Percentiles rank a stretch among this genome's conserved stretches.
Conservation (phyloP, 1,140 invertebrate genomes). For the Mycetomoellerius zeteki region DNA sequence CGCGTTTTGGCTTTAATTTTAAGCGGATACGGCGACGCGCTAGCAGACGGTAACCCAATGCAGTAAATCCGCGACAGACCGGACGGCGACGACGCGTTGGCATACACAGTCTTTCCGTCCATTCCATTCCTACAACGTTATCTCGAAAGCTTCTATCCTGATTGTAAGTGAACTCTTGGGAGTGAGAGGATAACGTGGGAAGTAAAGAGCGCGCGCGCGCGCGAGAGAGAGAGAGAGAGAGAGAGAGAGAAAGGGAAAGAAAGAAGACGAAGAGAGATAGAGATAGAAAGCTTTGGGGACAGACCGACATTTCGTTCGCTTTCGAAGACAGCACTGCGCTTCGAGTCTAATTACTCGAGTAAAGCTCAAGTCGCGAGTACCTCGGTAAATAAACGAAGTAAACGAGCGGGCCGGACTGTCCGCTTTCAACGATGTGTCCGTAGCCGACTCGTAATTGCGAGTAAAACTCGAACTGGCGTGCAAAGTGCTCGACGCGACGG, state of each 20-base stretch:
- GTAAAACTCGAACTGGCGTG: slow-evolving; percentile 59
- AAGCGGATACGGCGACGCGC: slow-evolving; percentile 15
- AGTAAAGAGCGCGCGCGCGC: slow-evolving; percentile 25
- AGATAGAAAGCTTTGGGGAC: slow-evolving; percentile 31
- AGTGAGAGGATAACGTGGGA: neutral
- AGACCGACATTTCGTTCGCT: slow-evolving; percentile 44
- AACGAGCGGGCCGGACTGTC: slow-evolving; percentile 56
- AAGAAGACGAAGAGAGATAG: neutral
- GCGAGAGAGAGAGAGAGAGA: slow-evolving; percentile 2
- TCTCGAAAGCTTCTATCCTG: slow-evolving; percentile 46
- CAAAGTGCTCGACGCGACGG: slow-evolving; percentile 51
- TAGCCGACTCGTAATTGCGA: slow-evolving; percentile 55
- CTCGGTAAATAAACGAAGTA: slow-evolving; percentile 63
- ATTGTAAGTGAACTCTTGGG: slow-evolving; percentile 60
- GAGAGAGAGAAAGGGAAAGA: neutral
- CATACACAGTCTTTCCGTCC: slow-evolving; percentile 61
- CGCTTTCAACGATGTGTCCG: slow-evolving; percentile 54
- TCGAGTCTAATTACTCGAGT: slow-evolving; percentile 59
- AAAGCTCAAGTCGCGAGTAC: slow-evolving; percentile 64
- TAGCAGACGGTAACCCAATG: slow-evolving; percentile 27
- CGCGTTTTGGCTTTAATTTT: slow-evolving; percentile 46
- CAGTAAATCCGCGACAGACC: slow-evolving; percentile 57
- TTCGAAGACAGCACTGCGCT: slow-evolving; percentile 51
- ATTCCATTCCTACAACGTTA: slow-evolving; percentile 38
- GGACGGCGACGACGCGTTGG: slow-evolving; percentile 66